Evolutionary conservation across 2,888 invertebrate genomes (phyloP).

Genomic region (Nomada fucata): DNA sequence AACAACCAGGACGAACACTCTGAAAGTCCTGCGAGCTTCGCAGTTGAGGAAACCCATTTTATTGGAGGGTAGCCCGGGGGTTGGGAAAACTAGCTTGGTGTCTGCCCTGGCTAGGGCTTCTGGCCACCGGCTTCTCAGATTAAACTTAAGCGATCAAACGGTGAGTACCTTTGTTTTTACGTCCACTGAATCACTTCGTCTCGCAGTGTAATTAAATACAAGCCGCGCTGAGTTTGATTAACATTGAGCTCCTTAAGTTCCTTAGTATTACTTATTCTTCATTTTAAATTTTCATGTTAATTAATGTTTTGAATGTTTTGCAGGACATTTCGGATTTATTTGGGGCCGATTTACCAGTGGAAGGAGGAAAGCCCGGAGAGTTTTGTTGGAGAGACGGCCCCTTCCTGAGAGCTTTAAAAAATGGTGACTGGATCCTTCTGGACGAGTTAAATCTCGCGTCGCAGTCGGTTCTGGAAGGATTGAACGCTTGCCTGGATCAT

Average conservation of each 20-base stretch:
- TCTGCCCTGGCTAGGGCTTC: conserved; percentile 94
- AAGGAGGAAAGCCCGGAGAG: conserved; percentile 92
- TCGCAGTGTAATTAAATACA: too few species aligned
- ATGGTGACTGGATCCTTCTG: conserved; percentile 97
- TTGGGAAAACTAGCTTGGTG: conserved; percentile 98
- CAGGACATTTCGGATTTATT: conserved; percentile 99
- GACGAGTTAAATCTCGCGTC: conserved; percentile 99
- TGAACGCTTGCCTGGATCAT: conserved; percentile 99
- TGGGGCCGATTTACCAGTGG: conserved; percentile 98
- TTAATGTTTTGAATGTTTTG: background rate
- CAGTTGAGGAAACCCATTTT: conserved; percentile 96
- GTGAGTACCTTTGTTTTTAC: conserved; percentile 85
- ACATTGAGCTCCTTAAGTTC: too few species aligned
- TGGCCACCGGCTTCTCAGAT: conserved; percentile 93
- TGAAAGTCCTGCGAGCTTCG: conserved; percentile 94
- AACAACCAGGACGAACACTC: conserved; percentile 92
- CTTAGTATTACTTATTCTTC: too few species aligned
- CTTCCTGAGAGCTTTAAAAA: conserved; percentile 95
- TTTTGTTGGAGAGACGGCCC: conserved; percentile 99
- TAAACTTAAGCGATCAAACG: conserved; percentile 99
- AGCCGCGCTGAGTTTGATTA: too few species aligned
- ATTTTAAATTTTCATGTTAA: too few species aligned
- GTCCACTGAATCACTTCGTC: too few species aligned
- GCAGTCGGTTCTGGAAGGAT: conserved; percentile 98
- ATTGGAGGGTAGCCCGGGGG: conserved; percentile 98